phyloP scores from a whole-genome alignment of 2,797 vertebrate genomes.

The Sphaeramia orbicularis region DNA sequence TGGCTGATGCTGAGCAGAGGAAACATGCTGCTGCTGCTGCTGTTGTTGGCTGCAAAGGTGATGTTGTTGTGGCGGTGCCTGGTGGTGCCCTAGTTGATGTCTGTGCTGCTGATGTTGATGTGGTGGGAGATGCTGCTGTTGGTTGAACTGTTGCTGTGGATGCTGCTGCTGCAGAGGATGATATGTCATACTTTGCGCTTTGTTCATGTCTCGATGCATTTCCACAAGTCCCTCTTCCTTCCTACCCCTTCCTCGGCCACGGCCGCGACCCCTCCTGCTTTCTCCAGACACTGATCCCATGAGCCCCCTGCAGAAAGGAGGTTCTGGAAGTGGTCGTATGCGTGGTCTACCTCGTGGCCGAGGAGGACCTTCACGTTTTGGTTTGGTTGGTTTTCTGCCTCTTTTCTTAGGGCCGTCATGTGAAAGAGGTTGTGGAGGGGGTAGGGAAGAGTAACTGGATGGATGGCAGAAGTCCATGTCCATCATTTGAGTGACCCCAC shows the following conservation, averaged over 20 bases:
- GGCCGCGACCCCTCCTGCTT: slow-evolving; percentile 87
- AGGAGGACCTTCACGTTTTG: slow-evolving; percentile 93
- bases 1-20: slow-evolving; percentile 64
- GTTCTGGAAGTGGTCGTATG: slow-evolving; percentile 89
- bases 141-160: slow-evolving; percentile 70
- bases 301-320: slow-evolving; percentile 80
- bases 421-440: slow-evolving; percentile 75
- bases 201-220: slow-evolving; percentile 80
- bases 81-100: slow-evolving; percentile 67
- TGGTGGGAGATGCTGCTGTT: slow-evolving; percentile 74
- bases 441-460: slow-evolving; percentile 74
- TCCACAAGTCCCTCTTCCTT: slow-evolving; percentile 78
- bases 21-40: slow-evolving; percentile 64
- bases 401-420: slow-evolving; percentile 89
- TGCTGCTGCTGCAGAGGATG: slow-evolving; percentile 70
- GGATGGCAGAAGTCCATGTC: slow-evolving; percentile 90
- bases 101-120: slow-evolving; percentile 67
- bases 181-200: slow-evolving; percentile 78
- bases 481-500: slow-evolving; percentile 87
- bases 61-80: slow-evolving; percentile 64
- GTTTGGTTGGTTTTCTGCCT: slow-evolving; percentile 93
- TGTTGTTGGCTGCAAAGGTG: slow-evolving; percentile 46
- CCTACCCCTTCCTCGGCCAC: slow-evolving; percentile 86
- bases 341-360: slow-evolving; percentile 91
- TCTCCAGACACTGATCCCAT: slow-evolving; percentile 84